Conservation (phyloP, 2,797 vertebrate species). For the Protonibea diacanthus region DNA sequence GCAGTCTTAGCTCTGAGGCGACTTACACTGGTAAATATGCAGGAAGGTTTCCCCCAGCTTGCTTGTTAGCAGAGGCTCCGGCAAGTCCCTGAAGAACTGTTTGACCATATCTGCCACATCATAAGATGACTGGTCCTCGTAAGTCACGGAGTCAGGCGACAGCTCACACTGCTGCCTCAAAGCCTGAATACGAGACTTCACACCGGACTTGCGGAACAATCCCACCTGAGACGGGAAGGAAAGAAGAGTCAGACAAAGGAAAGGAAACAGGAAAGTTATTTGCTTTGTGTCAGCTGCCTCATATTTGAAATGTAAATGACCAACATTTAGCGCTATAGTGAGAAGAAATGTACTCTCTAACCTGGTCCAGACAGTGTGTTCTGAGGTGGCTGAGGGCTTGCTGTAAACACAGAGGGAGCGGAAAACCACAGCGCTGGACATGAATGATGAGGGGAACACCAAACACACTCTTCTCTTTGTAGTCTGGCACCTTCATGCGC, state of each 20-base stretch:
- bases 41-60: slow-evolving; percentile 98
- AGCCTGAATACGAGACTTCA: slow-evolving; percentile 96
- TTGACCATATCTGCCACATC: slow-evolving; percentile 99
- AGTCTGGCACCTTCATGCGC: slow-evolving; percentile 97
- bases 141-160: slow-evolving; percentile 91
- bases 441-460: slow-evolving; percentile 97
- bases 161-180: slow-evolving; percentile 95
- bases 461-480: slow-evolving; percentile 97
- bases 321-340: not conserved
- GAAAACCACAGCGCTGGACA: slow-evolving; percentile 96
- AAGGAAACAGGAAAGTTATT: not conserved
- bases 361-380: slow-evolving; percentile 96
- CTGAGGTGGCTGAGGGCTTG: slow-evolving; percentile 93
- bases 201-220: slow-evolving; percentile 96
- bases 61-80: slow-evolving; percentile 95
- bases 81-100: slow-evolving; percentile 97
- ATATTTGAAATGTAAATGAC: slow-evolving; percentile 18
- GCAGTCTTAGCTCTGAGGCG: not conserved
- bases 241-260: not conserved
- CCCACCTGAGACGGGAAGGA: slow-evolving; percentile 88
- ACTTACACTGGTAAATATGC: slow-evolving; percentile 98
- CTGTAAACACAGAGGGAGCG: slow-evolving; percentile 95
- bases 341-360: slow-evolving; percentile 60
- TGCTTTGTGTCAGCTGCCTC: not conserved
- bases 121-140: slow-evolving; percentile 95